Conservation (phyloP, 1,140 invertebrate genomes). For the Pomacea maculata region DNA sequence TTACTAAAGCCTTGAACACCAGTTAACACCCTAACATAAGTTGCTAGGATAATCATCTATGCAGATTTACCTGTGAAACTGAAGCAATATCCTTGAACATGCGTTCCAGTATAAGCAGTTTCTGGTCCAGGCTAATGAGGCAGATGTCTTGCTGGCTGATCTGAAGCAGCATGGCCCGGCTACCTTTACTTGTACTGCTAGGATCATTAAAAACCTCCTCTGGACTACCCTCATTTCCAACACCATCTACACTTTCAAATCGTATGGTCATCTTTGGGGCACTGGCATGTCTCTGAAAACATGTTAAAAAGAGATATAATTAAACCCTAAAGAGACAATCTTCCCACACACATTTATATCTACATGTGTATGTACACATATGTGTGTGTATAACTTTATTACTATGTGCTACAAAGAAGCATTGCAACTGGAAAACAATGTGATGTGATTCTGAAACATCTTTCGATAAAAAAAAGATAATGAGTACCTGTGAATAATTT, state of each 20-base stretch:
- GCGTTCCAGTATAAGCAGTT: conserved; percentile 86
- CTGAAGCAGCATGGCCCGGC: conserved; percentile 78
- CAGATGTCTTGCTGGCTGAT: conserved; percentile 87
- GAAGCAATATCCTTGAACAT: conserved; percentile 87
- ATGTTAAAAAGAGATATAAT: background rate
- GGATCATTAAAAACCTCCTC: conserved; percentile 24
- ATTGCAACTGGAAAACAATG: no score
- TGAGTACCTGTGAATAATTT: no score
- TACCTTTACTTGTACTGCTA: conserved; percentile 25
- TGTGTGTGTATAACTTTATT: no score
- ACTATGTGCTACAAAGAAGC: no score
- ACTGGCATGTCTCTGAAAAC: conserved; percentile 2
- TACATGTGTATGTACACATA: no score
- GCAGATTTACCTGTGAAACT: conserved; percentile 76
- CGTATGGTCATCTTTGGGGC: background rate
- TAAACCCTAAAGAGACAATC: no score
- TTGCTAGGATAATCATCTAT: background rate
- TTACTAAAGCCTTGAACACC: no score
- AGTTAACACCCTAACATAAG: no score
- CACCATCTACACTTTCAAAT: conserved; percentile 12
- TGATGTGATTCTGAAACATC: no score
- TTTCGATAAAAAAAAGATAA: no score
- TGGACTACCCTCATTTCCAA: background rate
- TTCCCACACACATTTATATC: no score
- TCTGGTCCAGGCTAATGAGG: conserved; percentile 90